Evolutionary conservation across 2,888 invertebrate species (phyloP).

Genomic region (Dichetophora obliterata): DNA sequence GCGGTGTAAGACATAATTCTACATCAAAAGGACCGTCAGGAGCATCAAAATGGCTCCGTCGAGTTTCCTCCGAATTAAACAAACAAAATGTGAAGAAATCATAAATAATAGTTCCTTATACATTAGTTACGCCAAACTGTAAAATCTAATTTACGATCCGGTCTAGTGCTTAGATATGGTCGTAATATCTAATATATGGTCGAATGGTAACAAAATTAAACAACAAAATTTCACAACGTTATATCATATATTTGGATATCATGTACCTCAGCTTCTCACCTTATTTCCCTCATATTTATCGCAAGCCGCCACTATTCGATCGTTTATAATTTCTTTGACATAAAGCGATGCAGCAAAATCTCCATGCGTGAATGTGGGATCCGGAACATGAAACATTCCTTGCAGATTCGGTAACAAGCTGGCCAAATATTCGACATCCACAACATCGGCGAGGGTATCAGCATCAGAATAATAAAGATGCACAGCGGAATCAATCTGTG

Average conservation of each 20-base stretch:
- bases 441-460: conserved; percentile 38
- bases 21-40: too few relatives aligned
- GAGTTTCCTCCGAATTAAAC: too few relatives aligned
- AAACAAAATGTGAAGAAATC: too few relatives aligned
- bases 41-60: too few relatives aligned
- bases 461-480: conserved; percentile 50
- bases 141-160: too few relatives aligned
- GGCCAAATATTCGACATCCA: conserved; percentile 46
- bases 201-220: not conserved
- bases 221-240: not conserved
- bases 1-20: too few relatives aligned
- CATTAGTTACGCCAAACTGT: too few relatives aligned
- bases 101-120: too few relatives aligned
- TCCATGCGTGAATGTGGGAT: conserved; percentile 47
- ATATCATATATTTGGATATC: not conserved
- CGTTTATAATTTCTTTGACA: conserved; percentile 36
- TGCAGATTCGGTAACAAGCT: conserved; percentile 33
- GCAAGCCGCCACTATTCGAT: not conserved
- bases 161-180: too few relatives aligned
- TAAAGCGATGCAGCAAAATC: conserved; percentile 48
- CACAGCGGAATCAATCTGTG: conserved; percentile 37
- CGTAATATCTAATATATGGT: too few relatives aligned
- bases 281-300: not conserved
- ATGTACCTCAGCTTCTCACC: not conserved
- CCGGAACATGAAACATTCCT: conserved; percentile 42